Conservation (phyloP, 1,140 invertebrate species). For the Mycetomoellerius zeteki region DNA sequence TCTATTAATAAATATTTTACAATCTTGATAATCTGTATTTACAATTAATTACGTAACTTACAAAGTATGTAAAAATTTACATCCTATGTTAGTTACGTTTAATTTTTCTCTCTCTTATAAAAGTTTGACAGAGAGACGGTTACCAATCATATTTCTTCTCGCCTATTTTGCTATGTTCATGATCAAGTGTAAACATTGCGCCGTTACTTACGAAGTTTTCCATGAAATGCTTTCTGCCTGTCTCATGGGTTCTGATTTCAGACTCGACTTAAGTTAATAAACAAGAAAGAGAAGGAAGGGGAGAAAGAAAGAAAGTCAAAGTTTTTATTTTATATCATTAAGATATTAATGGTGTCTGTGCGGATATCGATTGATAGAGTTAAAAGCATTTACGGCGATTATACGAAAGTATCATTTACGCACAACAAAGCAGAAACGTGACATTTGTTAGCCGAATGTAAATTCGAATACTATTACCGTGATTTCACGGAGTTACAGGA, state of each 20-base stretch:
- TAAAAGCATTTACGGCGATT: background rate
- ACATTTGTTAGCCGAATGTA: background rate
- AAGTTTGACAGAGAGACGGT: background rate
- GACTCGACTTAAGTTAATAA: constrained; percentile 10
- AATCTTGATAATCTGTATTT: background rate
- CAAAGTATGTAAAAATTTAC: constrained; percentile 14
- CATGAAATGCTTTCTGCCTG: background rate
- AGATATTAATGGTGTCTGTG: background rate
- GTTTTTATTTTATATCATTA: background rate
- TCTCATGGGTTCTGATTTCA: constrained; percentile 16
- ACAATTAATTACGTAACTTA: constrained; percentile 20
- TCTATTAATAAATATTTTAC: too few species aligned
- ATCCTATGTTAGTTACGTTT: background rate
- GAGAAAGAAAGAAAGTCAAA: too few species aligned
- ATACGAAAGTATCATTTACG: background rate
- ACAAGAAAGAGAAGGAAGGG: background rate
- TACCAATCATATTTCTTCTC: background rate
- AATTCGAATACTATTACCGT: background rate
- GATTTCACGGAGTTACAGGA: constrained; percentile 11
- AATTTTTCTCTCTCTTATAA: background rate
- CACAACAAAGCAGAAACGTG: background rate
- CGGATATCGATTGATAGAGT: background rate
- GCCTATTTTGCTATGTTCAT: background rate
- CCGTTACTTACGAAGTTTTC: constrained; percentile 28
- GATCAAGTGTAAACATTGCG: constrained; percentile 13